Conservation (phyloP, 2,113 vertebrate genomes). For the Scartelaos histophorus region DNA sequence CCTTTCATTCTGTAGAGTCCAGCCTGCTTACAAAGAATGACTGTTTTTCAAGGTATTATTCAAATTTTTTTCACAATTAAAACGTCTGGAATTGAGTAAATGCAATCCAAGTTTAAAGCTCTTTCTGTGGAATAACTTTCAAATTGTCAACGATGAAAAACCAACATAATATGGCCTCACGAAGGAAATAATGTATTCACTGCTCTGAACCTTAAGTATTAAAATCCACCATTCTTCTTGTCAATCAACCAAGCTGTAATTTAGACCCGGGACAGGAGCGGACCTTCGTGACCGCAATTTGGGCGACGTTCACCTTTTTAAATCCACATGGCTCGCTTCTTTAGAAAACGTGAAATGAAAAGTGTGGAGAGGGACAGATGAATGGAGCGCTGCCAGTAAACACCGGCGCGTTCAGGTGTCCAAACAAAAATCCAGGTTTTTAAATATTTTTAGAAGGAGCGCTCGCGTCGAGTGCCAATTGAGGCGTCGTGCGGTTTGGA, state of each 20-base stretch:
- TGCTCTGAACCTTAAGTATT: not conserved
- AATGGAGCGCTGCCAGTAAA: not conserved
- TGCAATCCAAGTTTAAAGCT: too few species aligned
- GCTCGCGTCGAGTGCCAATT: constrained; percentile 1
- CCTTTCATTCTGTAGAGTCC: too few species aligned
- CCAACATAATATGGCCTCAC: not conserved
- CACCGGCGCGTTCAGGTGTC: constrained; percentile 48
- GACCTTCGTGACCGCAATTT: not conserved
- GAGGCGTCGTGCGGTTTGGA: constrained; percentile 2
- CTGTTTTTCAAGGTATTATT: too few species aligned
- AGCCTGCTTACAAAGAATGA: too few species aligned
- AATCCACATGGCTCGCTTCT: not conserved
- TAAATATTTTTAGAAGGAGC: constrained; percentile 47
- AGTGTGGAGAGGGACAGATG: constrained; percentile 1
- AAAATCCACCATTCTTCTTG: not conserved
- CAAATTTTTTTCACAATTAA: too few species aligned
- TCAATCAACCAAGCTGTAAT: not conserved
- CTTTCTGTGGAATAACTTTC: too few species aligned
- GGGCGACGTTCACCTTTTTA: not conserved
- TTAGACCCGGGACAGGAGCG: not conserved
- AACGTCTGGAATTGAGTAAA: too few species aligned
- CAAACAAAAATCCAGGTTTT: constrained; percentile 54
- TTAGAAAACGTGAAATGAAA: constrained; percentile 21
- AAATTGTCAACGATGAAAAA: not conserved
- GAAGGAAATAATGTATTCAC: not conserved